phyloP scores from a whole-genome alignment of 2,113 vertebrate genomes.

The Sciurus niger region DNA sequence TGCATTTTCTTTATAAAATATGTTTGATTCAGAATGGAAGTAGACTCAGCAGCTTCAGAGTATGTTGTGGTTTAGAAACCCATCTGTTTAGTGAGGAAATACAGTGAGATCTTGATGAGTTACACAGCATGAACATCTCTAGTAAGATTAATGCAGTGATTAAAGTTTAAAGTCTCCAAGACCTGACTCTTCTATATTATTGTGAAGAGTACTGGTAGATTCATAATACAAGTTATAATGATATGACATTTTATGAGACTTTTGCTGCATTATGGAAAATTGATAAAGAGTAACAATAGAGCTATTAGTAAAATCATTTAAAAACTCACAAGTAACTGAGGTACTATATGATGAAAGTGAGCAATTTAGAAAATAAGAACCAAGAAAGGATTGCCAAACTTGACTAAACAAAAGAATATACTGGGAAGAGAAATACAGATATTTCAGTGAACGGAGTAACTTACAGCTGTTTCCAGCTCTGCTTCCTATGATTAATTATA shows the following conservation, averaged over 20 bases:
- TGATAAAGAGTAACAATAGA: neutral
- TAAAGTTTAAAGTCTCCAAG: neutral
- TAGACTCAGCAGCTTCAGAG: neutral
- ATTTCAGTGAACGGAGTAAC: neutral
- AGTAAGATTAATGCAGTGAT: neutral
- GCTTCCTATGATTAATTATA: neutral
- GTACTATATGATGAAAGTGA: neutral
- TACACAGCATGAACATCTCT: neutral
- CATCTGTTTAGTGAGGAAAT: neutral
- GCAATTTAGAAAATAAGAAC: constrained; percentile 43
- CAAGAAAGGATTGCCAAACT: neutral
- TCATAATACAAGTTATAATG: neutral
- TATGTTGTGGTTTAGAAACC: neutral
- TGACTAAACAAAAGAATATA: neutral
- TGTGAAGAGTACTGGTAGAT: neutral
- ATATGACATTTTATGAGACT: neutral
- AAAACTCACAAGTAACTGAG: neutral
- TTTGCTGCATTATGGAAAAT: neutral
- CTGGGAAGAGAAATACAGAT: neutral
- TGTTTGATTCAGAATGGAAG: neutral
- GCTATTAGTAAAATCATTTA: neutral
- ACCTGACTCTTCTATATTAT: neutral
- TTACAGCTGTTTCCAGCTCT: neutral
- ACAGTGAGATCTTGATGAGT: neutral
- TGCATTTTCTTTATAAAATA: neutral